phyloP scores from a whole-genome alignment of 2,113 vertebrate species.

The Excalfactoria chinensis region DNA sequence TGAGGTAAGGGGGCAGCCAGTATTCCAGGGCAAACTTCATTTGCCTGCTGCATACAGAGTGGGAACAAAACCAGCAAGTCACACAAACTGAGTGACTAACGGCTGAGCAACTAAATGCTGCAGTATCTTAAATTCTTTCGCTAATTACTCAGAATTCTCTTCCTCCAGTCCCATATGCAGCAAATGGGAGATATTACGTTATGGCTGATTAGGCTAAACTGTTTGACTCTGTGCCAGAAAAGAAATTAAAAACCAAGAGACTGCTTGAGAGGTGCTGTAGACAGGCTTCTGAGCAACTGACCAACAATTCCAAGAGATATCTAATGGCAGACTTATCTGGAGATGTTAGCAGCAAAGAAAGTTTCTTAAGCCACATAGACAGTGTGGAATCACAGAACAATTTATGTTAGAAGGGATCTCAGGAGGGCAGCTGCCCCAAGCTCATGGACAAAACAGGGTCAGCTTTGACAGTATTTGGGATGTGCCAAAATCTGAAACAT shows the following conservation, averaged over 20 bases:
- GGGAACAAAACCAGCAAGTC: background rate
- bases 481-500: background rate
- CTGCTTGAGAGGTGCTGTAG: background rate
- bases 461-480: background rate
- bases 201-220: background rate
- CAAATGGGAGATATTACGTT: background rate
- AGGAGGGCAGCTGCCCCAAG: background rate
- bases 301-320: rapidly evolving
- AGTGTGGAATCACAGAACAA: rapidly evolving
- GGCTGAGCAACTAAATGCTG: background rate
- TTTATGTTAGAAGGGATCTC: background rate
- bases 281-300: background rate
- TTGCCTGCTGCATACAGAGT: background rate
- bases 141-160: background rate
- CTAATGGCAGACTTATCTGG: rapidly evolving
- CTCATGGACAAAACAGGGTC: background rate
- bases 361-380: background rate
- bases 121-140: background rate
- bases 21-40: background rate
- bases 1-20: background rate
- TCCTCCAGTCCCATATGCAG: background rate
- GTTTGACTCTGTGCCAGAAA: background rate
- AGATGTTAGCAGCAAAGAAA: background rate
- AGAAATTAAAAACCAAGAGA: background rate
- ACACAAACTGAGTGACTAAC: background rate